Percentiles rank a stretch among this genome's conserved stretches.
phyloP scores from a whole-genome alignment of 2,113 vertebrate species.

The Catagonus wagneri region DNA sequence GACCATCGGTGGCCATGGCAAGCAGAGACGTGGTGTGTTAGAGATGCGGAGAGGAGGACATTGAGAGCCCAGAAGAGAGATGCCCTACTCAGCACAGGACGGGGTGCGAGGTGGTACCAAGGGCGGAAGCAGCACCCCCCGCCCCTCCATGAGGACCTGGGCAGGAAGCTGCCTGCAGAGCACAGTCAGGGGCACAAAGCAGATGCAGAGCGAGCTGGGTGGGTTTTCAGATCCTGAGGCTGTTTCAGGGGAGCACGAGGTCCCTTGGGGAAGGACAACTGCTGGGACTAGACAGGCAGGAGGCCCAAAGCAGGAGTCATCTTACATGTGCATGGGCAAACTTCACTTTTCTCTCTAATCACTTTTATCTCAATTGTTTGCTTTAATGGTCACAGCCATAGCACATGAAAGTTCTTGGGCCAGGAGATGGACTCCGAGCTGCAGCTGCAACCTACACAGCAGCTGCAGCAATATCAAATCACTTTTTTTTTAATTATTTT shows the following conservation, averaged over 20 bases:
- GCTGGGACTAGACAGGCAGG: background rate
- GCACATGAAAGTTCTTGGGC: too few relatives aligned
- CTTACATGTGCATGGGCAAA: background rate
- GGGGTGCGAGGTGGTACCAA: fast-evolving
- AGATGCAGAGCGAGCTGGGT: too few relatives aligned
- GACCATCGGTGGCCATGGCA: too few relatives aligned
- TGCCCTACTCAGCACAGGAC: background rate
- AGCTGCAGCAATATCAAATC: too few relatives aligned
- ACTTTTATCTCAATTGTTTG: background rate
- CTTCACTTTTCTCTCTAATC: background rate
- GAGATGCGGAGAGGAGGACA: background rate
- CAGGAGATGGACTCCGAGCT: too few relatives aligned
- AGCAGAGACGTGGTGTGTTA: background rate
- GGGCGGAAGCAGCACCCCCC: too few relatives aligned
- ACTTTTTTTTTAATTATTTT: too few relatives aligned
- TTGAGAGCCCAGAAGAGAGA: background rate
- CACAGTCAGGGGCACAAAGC: fast-evolving
- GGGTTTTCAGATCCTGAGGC: background rate
- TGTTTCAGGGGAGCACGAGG: background rate
- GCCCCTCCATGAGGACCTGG: fast-evolving
- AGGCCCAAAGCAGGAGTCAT: background rate
- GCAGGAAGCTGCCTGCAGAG: too few relatives aligned
- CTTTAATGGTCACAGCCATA: too few relatives aligned
- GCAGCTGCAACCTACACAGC: too few relatives aligned
- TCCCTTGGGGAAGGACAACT: background rate